These are phyloP conservation scores for Sinotaia quadrata DNA, from an alignment of 2,888 invertebrate species.

Conservation along the genomic window DNA sequence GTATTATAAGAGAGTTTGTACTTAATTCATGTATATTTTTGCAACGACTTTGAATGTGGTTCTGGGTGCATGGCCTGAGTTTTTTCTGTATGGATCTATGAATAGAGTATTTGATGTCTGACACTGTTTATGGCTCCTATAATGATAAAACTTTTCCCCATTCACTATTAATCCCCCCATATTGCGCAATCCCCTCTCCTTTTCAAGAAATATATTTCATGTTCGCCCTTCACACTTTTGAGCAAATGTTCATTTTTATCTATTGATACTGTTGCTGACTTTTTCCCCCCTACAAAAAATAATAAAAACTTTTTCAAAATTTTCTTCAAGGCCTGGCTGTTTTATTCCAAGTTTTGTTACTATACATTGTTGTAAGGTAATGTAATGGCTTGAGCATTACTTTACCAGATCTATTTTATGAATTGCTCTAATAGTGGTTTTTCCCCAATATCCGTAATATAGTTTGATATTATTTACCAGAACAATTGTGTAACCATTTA, in stretches of 20 bases:
- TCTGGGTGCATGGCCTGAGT: conserved; percentile 18
- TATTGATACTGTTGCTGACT: conserved; percentile 35
- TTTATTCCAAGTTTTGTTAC: too few species aligned
- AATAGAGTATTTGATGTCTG: conserved; percentile 24
- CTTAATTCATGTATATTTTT: conserved; percentile 38
- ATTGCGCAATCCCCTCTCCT: conserved; percentile 18
- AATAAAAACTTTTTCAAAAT: conserved; percentile 33
- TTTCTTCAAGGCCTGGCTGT: too few species aligned
- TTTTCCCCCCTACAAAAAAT: conserved; percentile 25
- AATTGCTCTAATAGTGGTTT: too few species aligned
- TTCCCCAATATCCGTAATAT: too few species aligned
- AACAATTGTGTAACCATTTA: too few species aligned
- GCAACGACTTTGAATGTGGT: conserved; percentile 35
- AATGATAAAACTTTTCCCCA: conserved; percentile 23
- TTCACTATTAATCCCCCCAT: conserved; percentile 17
- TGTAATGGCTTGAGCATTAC: too few species aligned
- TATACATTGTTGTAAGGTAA: too few species aligned
- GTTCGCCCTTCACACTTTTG: conserved; percentile 14
- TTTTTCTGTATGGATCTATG: conserved; percentile 7
- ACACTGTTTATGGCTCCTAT: conserved; percentile 26
- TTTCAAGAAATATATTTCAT: conserved; percentile 23
- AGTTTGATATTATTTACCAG: too few species aligned
- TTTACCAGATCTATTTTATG: too few species aligned
- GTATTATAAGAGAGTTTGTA: conserved; percentile 27
- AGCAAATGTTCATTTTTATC: conserved; percentile 27